Evolutionary conservation across 1,140 invertebrate species (phyloP).

Genomic region (Diuraphis noxia): DNA sequence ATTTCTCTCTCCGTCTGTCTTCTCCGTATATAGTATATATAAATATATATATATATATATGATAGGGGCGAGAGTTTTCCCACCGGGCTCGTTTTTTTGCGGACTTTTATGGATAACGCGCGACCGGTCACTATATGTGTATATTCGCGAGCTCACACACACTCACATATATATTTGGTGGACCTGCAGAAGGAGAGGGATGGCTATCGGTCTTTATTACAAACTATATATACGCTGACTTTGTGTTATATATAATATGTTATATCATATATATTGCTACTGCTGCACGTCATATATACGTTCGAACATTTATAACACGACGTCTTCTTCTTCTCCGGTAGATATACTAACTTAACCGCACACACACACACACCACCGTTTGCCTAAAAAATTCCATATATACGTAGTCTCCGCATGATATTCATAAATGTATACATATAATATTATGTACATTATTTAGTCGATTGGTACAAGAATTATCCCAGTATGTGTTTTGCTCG

Average conservation of each 20-base stretch:
- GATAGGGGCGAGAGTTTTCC: slow-evolving; percentile 37
- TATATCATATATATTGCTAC: not conserved
- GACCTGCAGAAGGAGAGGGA: not conserved
- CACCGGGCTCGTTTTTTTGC: slow-evolving; percentile 49
- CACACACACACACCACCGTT: not conserved
- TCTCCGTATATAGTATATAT: not conserved
- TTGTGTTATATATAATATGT: slow-evolving; percentile 6
- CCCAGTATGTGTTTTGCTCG: not conserved
- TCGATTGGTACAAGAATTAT: not conserved
- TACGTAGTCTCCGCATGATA: not conserved
- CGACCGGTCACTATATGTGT: slow-evolving; percentile 27
- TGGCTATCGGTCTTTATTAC: slow-evolving; percentile 49
- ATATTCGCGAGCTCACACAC: no score
- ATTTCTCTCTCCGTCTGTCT: not conserved
- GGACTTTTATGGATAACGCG: slow-evolving; percentile 51
- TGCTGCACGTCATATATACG: not conserved
- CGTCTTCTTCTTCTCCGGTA: not conserved
- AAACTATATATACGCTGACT: not conserved
- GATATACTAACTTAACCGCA: not conserved
- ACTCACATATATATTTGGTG: not conserved
- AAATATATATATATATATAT: not conserved
- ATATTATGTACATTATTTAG: not conserved
- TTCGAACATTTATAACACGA: slow-evolving; percentile 23
- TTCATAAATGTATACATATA: not conserved
- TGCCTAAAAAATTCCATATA: not conserved